Evolutionary conservation across 2,888 invertebrate species (phyloP).

Genomic region (Drosophila basisetae): DNA sequence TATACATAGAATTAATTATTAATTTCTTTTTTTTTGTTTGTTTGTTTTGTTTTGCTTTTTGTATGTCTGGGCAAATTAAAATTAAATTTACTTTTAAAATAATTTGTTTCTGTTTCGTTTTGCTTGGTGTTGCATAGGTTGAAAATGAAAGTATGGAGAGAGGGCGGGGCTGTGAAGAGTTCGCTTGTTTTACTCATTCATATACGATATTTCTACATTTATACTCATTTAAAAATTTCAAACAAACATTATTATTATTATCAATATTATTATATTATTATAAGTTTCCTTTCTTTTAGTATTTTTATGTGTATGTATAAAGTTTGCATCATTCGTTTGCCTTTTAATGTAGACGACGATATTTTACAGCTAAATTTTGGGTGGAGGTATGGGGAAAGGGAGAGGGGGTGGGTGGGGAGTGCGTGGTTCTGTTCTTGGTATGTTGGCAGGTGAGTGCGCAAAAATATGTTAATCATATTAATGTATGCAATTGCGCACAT

Average conservation of each 20-base stretch:
- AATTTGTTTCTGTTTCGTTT: slow-evolving; percentile 27
- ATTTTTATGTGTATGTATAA: slow-evolving; percentile 60
- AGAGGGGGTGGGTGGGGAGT: slow-evolving; percentile 8
- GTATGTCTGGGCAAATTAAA: slow-evolving; percentile 50
- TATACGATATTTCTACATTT: slow-evolving; percentile 75
- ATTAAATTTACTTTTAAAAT: slow-evolving; percentile 40
- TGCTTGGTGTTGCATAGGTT: slow-evolving; percentile 13
- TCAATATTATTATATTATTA: slow-evolving; percentile 54
- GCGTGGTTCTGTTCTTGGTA: slow-evolving; percentile 30
- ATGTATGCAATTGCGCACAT: slow-evolving; percentile 70
- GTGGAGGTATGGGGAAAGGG: not conserved
- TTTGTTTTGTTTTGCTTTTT: not conserved
- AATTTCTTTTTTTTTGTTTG: slow-evolving; percentile 14
- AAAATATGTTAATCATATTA: slow-evolving; percentile 79
- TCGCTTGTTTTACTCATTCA: slow-evolving; percentile 71
- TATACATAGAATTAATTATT: slow-evolving; percentile 48
- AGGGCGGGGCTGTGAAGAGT: slow-evolving; percentile 14
- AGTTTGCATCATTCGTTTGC: slow-evolving; percentile 56
- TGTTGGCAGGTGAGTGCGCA: slow-evolving; percentile 59
- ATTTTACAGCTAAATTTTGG: slow-evolving; percentile 68
- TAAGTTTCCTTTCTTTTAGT: slow-evolving; percentile 41
- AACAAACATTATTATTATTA: slow-evolving; percentile 71
- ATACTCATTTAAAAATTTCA: slow-evolving; percentile 76
- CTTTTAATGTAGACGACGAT: slow-evolving; percentile 59
- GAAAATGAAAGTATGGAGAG: slow-evolving; percentile 23